Base-by-base conservation (phyloP, 1,140 invertebrate species). In the Latrodectus geometricus region DNA sequence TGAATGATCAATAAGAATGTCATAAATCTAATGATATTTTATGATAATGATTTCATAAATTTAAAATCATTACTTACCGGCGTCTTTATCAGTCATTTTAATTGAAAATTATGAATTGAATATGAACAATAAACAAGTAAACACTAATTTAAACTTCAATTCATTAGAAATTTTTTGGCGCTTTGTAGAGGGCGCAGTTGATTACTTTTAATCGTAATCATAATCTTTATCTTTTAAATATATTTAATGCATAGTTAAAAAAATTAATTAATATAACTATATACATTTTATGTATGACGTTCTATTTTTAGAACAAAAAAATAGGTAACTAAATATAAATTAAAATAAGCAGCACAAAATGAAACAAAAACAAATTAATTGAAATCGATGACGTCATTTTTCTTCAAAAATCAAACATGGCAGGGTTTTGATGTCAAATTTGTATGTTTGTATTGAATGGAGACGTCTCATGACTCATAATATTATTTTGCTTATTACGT, bases 81-180 rank as follows among this genome's bases (percentile, higher is more conserved):
- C 83, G n/a, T 86, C 83, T 86, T 86, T 86, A 78, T 86, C 83
- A n/a, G 83, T 65, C 83, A 86, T 86, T 86, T 86, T 52, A 48
- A 52, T 20, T 56, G 52, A 56, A 14, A 54, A 54, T 54, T 56
- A 54, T 56, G 3, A 35, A 0, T 56, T 17, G 48, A 86, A 70
- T 77, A 70, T 70, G 8, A 3, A 8, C 17, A 52, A n/a, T 9
- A 9, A 7, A 61, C 66, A 21, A 17, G 8, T 20, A 70, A 35
- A 70, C 17, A 56, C 35, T 9, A 23, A 35, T 61, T 61, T 14
- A 61, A 61, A 61, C 11, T 14, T 61, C n/a, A 56, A 77, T 23
- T 20, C 49, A 61, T 15, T 21, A 70, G 48, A 86, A 48, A 86
- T 70, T 66, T 35, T 86, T 86, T 86, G 83, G 83, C 83, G 83